Conservation (phyloP, 2,113 vertebrate genomes). For the Fukomys damarensis region DNA sequence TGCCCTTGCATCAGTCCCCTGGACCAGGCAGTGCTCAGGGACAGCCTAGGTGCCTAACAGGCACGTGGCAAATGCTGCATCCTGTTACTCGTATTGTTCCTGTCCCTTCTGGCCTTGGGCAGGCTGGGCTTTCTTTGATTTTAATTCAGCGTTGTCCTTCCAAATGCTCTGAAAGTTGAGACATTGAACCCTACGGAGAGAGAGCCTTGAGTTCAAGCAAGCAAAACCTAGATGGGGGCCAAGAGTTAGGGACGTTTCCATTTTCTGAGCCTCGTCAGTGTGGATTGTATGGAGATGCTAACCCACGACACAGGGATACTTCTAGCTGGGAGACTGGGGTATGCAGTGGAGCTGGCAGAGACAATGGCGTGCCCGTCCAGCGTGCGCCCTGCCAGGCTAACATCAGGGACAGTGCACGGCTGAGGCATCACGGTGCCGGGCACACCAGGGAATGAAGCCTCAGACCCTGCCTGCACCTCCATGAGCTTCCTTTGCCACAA, state of each 20-base stretch:
- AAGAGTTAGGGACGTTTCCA: neutral
- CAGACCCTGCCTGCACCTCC: neutral
- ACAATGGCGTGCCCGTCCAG: accelerated
- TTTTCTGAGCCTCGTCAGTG: neutral
- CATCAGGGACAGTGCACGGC: too few species aligned
- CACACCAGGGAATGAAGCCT: accelerated
- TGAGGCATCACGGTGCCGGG: neutral
- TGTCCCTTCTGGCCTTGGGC: neutral
- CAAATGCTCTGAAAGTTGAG: neutral
- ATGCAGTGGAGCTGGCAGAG: neutral
- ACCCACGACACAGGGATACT: neutral
- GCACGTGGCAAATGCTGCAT: neutral
- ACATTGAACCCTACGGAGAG: neutral
- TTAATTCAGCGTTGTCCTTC: neutral
- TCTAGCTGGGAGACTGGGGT: neutral
- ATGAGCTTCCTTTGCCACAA: neutral
- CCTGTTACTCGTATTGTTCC: neutral
- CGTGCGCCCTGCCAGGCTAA: neutral
- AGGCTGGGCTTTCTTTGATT: neutral
- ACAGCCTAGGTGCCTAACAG: neutral
- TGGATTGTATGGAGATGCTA: neutral
- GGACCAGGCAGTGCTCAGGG: neutral
- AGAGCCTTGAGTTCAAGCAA: neutral
- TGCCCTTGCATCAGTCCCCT: neutral
- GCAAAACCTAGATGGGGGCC: neutral